Base-by-base conservation (phyloP, 2,113 vertebrate species). In the Heterotis niloticus region DNA sequence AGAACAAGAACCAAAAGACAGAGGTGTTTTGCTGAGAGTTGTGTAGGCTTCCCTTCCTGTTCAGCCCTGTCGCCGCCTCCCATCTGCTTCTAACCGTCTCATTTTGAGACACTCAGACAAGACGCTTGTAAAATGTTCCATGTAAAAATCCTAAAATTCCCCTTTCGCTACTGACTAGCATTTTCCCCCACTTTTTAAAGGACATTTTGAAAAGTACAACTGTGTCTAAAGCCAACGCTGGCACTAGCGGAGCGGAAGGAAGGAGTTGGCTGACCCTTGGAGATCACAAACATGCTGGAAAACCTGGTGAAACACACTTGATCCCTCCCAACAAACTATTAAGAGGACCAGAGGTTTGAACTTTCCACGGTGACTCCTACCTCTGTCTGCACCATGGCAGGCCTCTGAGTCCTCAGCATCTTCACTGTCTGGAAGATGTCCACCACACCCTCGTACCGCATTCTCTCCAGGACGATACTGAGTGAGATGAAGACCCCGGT, bases 341-440 rank as follows among this genome's bases (percentile, higher is more conserved):
- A 7, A 7, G 34, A 44, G 34, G 3, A 44, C 34, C 34, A 7
- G 34, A 44, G 34, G 34, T 44, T 7, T 7, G 7, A 44, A 44
- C 34, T 44, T 44, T 44, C 34, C 34, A 74, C 56, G 51, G 11
- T 20, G 79, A 80, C 83, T 52, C 92, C 92, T 83, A 99, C 98
- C 97, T 99, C 98, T 84, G 96, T 99, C 91, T 99, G 98, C 89
- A 99, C 98, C 96, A 99, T 98, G 82, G 97, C 97, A 86, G 98
- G 98, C 88, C 98, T 93, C 86, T 99, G 98, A 24, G 98, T 99
- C 89, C 98, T 93, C 85, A 99, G 87, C 97, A 99, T 99, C 95
- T 99, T 99, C 90, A 98, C 98, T 23, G 98, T 99, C 94, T 99
- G 98, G 93, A 99, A 99, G 90, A 99, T 97, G 92, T 99, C 98